Conservation (phyloP, 2,888 invertebrate species). For the Lepidochitona cinerea region DNA sequence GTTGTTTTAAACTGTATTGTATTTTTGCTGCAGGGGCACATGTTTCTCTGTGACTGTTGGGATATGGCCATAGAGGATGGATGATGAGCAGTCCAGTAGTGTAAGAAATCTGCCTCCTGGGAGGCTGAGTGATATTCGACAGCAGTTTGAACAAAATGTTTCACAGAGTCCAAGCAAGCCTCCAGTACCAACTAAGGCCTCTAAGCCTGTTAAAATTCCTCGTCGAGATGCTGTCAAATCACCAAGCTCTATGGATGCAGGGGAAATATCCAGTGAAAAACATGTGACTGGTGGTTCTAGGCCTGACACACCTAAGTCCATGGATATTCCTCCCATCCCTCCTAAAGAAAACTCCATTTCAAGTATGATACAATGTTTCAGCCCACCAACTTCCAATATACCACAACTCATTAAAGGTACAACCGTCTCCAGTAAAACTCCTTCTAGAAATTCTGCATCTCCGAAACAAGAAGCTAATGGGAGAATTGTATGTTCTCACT, state of each 20-base stretch:
- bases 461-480: not conserved
- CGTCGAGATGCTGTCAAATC: not conserved
- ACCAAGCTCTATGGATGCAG: not conserved
- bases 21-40: not conserved
- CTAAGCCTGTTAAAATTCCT: not conserved
- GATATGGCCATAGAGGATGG: too few species aligned
- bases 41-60: too few species aligned
- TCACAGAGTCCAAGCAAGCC: not conserved
- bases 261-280: not conserved
- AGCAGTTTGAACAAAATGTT: conserved; percentile 36
- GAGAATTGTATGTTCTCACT: too few species aligned
- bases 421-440: not conserved
- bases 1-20: not conserved
- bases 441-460: not conserved
- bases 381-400: not conserved
- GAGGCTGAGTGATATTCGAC: conserved; percentile 46
- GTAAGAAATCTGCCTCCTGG: conserved; percentile 49
- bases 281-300: not conserved
- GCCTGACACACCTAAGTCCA: not conserved
- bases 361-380: not conserved
- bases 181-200: not conserved
- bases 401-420: not conserved
- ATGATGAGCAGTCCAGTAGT: conserved; percentile 21
- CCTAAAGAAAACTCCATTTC: not conserved
- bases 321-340: not conserved